phyloP scores from a whole-genome alignment of 1,140 invertebrate genomes.

The Micrasema minimum region DNA sequence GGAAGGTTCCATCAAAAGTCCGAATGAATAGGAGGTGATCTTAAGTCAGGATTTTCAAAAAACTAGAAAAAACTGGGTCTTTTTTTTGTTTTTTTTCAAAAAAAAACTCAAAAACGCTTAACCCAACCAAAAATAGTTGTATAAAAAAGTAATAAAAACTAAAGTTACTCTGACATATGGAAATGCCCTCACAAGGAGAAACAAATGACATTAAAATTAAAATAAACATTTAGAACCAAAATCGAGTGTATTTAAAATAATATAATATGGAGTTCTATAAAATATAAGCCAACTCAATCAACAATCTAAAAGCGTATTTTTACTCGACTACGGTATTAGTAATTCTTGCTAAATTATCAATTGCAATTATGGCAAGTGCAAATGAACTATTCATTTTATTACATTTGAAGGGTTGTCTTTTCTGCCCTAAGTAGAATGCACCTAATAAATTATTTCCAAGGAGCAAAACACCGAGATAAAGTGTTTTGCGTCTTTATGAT shows the following conservation, averaged over 20 bases:
- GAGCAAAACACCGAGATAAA: slow-evolving; percentile 35
- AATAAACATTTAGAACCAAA: too few species aligned
- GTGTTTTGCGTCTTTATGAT: slow-evolving; percentile 42
- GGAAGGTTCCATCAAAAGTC: too few species aligned
- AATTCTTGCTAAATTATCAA: neutral
- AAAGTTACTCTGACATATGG: neutral
- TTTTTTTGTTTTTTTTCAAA: too few species aligned
- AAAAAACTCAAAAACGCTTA: too few species aligned
- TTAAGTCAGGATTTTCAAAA: neutral
- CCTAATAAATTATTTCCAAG: slow-evolving; percentile 30
- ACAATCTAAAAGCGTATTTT: neutral
- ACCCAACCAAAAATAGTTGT: too few species aligned
- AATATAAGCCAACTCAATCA: too few species aligned
- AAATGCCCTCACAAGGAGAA: too few species aligned
- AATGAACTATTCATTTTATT: neutral
- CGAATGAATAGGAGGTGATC: too few species aligned
- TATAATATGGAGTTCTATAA: too few species aligned
- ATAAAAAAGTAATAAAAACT: neutral
- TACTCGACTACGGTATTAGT: neutral
- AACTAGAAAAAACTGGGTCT: neutral
- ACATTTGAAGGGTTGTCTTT: neutral
- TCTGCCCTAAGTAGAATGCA: neutral
- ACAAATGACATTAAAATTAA: too few species aligned
- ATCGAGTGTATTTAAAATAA: neutral
- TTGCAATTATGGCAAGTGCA: neutral